Conservation (phyloP, 2,888 invertebrate genomes). For the Poecilobothrus nobilitatus region DNA sequence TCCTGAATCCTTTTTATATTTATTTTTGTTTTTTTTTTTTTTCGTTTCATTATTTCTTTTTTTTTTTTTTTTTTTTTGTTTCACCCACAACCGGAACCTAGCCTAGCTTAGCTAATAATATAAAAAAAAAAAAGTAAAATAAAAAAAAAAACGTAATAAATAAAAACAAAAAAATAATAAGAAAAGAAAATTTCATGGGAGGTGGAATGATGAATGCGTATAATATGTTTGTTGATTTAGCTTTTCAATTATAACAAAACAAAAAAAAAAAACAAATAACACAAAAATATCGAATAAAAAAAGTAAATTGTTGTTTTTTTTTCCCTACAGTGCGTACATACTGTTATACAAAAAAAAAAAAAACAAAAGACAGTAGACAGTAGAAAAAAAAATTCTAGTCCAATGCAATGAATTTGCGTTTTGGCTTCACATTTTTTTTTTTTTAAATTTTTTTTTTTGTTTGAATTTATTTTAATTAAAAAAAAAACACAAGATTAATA, state of each 20-base stretch:
- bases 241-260: neutral
- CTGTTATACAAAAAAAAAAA: neutral
- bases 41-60: too few relatives aligned
- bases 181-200: too few relatives aligned
- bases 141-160: neutral
- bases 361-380: too few relatives aligned
- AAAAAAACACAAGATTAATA: neutral
- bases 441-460: neutral
- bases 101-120: neutral
- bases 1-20: neutral
- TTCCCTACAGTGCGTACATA: neutral
- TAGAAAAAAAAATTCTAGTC: neutral
- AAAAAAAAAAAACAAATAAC: neutral
- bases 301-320: neutral
- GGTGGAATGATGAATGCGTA: too few relatives aligned
- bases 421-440: neutral
- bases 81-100: neutral
- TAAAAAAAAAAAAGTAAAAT: neutral
- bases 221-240: neutral
- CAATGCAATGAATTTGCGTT: slow-evolving; percentile 6
- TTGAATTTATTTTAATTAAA: slow-evolving; percentile 6
- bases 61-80: neutral
- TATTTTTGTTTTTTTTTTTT: neutral
- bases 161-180: too few relatives aligned
- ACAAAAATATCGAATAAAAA: neutral